These are phyloP conservation scores for Polypterus bichir DNA, from an alignment of 2,113 vertebrate species.

Conservation along the genomic window DNA sequence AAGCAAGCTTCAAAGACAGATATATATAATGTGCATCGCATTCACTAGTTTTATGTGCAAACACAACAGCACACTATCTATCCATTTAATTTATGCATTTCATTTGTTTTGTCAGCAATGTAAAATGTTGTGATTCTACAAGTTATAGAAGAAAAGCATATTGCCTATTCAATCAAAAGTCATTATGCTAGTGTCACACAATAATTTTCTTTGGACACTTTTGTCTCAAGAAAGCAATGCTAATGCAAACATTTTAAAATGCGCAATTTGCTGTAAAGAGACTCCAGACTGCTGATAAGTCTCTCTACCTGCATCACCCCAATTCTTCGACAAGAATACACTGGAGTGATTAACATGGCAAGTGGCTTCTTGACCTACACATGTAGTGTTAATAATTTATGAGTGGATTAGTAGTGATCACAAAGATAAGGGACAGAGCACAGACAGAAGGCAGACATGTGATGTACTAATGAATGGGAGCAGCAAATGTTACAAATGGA, in stretches of 20 bases:
- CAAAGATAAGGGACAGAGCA: constrained; percentile 8
- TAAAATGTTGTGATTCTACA: background rate
- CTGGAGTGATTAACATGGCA: constrained; percentile 13
- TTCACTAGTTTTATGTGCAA: background rate
- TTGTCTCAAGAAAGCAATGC: background rate
- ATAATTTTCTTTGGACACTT: background rate
- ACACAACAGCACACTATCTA: background rate
- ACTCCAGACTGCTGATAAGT: background rate
- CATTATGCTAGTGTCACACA: background rate
- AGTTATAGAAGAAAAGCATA: background rate
- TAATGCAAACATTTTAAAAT: background rate
- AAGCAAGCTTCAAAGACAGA: background rate
- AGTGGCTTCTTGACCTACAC: constrained; percentile 12
- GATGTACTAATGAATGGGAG: background rate
- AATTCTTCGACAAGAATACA: constrained; percentile 5
- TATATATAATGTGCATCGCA: background rate
- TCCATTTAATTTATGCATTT: background rate
- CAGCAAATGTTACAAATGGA: background rate
- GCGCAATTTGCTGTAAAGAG: background rate
- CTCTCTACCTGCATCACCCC: background rate
- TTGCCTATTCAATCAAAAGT: background rate
- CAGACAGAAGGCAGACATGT: constrained; percentile 1
- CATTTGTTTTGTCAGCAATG: background rate
- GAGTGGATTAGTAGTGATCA: constrained; percentile 17
- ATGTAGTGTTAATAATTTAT: constrained; percentile 15